Percentiles rank a stretch among this genome's conserved stretches.
Evolutionary conservation across 92 coral and sea anemone species (phyloP).

Genomic region (Epizoanthus illoricatus): DNA sequence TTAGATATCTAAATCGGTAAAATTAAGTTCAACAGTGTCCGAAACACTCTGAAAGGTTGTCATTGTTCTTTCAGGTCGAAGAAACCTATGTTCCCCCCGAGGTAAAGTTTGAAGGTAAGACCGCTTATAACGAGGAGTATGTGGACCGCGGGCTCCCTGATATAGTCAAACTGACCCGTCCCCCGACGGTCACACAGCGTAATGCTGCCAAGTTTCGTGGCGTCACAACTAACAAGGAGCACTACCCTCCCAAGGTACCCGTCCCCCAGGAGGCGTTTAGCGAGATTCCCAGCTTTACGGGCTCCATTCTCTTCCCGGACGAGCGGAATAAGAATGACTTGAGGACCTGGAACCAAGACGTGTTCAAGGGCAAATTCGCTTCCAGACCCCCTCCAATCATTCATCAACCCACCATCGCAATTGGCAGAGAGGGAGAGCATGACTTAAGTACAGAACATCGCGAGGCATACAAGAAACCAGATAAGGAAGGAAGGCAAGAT

Average conservation of each 20-base stretch:
- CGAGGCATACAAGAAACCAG: constrained; percentile 75
- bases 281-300: constrained; percentile 91
- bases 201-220: constrained; percentile 68
- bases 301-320: constrained; percentile 89
- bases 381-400: constrained; percentile 65
- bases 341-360: constrained; percentile 92
- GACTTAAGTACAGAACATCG: constrained; percentile 76
- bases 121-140: constrained; percentile 75
- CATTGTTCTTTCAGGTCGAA: constrained; percentile 46
- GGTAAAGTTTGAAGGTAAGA: constrained; percentile 75
- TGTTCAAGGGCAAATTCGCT: constrained; percentile 86
- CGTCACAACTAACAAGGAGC: constrained; percentile 87
- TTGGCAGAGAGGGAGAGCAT: constrained; percentile 90
- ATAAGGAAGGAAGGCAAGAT: constrained; percentile 60
- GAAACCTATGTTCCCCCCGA: constrained; percentile 68
- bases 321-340: constrained; percentile 50
- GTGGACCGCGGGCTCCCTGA: constrained; percentile 72
- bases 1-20: no score
- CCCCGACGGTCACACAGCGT: constrained; percentile 66
- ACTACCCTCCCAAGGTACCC: constrained; percentile 75
- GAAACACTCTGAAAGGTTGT: neutral
- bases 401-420: constrained; percentile 74
- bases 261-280: constrained; percentile 71
- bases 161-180: constrained; percentile 73
- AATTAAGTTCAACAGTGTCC: no score